A percentile compares a stretch with the other conserved stretches of the same genome.
Evolutionary conservation across 1,140 invertebrate species (phyloP).

Genomic region (Brachystomella parvula): DNA sequence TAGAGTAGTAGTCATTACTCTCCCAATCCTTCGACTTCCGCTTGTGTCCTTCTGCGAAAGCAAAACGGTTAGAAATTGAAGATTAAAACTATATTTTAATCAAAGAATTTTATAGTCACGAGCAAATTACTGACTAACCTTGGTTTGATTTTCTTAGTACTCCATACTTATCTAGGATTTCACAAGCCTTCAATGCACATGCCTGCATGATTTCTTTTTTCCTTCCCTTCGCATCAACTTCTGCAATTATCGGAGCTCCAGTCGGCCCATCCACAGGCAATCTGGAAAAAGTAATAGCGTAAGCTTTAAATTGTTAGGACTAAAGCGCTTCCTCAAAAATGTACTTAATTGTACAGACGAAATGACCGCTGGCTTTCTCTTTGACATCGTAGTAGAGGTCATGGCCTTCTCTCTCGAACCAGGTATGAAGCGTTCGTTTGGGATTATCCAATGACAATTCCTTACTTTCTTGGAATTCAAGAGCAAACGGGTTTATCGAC

Average conservation of each 20-base stretch:
- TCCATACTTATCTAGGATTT: conserved; percentile 76
- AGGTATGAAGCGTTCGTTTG: conserved; percentile 86
- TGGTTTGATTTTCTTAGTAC: conserved; percentile 67
- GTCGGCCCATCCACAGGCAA: conserved; percentile 70
- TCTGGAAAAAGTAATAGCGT: conserved; percentile 42
- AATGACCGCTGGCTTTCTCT: conserved; percentile 71
- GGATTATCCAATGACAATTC: conserved; percentile 87
- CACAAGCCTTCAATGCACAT: conserved; percentile 88
- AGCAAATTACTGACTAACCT: conserved; percentile 46
- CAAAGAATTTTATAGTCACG: conserved; percentile 1
- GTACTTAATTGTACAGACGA: conserved; percentile 58
- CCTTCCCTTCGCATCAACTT: conserved; percentile 78
- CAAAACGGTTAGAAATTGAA: neutral
- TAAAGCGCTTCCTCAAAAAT: too few species aligned
- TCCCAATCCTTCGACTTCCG: conserved; percentile 68
- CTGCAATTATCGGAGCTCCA: conserved; percentile 66
- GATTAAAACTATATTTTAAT: neutral
- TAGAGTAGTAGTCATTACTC: conserved; percentile 88
- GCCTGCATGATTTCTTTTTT: conserved; percentile 91
- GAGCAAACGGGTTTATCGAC: conserved; percentile 70
- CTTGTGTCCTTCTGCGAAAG: conserved; percentile 44
- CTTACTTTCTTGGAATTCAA: conserved; percentile 39
- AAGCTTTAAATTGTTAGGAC: too few species aligned
- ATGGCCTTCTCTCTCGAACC: conserved; percentile 89
- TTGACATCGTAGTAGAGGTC: conserved; percentile 74